Percentiles rank a stretch among this genome's conserved stretches.
These are phyloP conservation scores for Tringa solitaria DNA, from an alignment of 2,113 vertebrate genomes.

Conservation along the genomic window DNA sequence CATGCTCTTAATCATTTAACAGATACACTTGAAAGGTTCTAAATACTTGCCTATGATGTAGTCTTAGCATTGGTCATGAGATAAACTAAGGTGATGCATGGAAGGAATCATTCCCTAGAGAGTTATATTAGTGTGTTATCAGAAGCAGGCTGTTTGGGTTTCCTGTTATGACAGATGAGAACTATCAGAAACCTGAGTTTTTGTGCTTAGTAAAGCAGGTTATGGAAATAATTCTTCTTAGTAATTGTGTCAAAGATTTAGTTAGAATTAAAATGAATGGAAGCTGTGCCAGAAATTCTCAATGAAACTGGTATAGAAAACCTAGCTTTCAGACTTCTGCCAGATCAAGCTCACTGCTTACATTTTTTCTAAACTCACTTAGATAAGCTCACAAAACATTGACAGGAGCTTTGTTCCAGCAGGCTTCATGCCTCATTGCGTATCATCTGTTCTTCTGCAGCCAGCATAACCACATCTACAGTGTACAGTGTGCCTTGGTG, in stretches of 20 bases:
- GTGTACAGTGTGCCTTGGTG: not conserved
- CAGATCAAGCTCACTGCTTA: not conserved
- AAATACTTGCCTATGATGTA: not conserved
- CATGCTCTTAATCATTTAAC: not conserved
- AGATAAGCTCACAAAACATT: not conserved
- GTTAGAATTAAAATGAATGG: not conserved
- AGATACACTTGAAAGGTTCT: fast-evolving
- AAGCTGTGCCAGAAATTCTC: not conserved
- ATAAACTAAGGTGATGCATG: not conserved
- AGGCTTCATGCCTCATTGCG: conserved; percentile 4
- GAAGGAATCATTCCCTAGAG: not conserved
- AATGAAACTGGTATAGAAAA: not conserved
- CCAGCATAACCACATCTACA: not conserved
- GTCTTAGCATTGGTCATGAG: not conserved
- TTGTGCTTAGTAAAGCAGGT: not conserved
- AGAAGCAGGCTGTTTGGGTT: not conserved
- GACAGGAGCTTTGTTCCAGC: conserved; percentile 48
- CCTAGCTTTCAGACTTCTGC: not conserved
- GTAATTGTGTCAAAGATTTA: not conserved
- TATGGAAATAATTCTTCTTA: not conserved
- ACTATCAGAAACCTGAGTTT: not conserved
- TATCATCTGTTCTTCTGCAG: conserved; percentile 35
- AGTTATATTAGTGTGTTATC: not conserved
- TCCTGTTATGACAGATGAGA: not conserved
- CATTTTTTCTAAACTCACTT: not conserved